phyloP scores from a whole-genome alignment of 2,888 invertebrate species.

The Cephus spinipes region DNA sequence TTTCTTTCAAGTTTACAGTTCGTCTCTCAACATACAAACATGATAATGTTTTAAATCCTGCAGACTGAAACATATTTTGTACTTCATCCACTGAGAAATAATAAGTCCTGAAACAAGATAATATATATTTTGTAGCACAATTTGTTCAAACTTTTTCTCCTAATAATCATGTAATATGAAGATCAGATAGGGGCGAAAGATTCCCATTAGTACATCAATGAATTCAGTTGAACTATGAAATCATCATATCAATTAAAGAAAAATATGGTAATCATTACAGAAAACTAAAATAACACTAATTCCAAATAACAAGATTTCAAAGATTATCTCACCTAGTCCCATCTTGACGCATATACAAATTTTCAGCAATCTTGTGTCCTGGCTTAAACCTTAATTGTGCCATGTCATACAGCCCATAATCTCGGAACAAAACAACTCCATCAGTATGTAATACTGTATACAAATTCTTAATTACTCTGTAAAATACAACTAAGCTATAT shows the following conservation, averaged over 20 bases:
- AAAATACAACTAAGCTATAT: constrained; percentile 4
- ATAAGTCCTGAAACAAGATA: constrained; percentile 74
- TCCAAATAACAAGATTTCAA: neutral
- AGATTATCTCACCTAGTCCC: constrained; percentile 79
- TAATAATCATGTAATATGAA: neutral
- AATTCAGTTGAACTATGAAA: constrained; percentile 63
- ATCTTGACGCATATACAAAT: constrained; percentile 96
- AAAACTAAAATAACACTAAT: neutral
- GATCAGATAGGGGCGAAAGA: constrained; percentile 71
- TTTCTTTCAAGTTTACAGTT: constrained; percentile 93
- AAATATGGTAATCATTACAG: neutral
- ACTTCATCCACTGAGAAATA: constrained; percentile 84
- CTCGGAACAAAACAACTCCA: constrained; percentile 87
- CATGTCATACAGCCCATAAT: constrained; percentile 96
- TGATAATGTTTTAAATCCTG: constrained; percentile 77
- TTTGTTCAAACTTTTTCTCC: neutral
- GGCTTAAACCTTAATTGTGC: constrained; percentile 94
- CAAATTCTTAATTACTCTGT: constrained; percentile 70
- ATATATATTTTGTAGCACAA: constrained; percentile 15
- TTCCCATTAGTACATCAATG: constrained; percentile 50
- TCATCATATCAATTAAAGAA: constrained; percentile 49
- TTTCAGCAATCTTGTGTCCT: constrained; percentile 91
- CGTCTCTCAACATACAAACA: constrained; percentile 87
- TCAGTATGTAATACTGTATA: constrained; percentile 76
- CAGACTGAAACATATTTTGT: constrained; percentile 72